A percentile compares a stretch with the other conserved stretches of the same genome.
phyloP scores from a whole-genome alignment of 2,888 invertebrate genomes.

The Lycia hirtaria region DNA sequence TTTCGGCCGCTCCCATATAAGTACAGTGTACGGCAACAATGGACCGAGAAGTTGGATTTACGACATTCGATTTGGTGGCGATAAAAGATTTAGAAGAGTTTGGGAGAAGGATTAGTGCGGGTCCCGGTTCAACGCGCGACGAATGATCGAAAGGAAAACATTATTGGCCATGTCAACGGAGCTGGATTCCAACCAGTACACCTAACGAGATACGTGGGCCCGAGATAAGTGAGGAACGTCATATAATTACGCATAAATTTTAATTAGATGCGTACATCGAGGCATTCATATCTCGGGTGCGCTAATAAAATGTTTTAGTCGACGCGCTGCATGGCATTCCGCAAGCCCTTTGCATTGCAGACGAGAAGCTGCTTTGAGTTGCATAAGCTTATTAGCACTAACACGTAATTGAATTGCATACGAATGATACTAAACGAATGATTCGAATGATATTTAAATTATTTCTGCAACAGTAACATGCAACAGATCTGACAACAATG shows the following conservation, averaged over 20 bases:
- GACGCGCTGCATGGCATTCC: constrained; percentile 42
- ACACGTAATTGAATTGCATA: constrained; percentile 20
- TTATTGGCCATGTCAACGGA: constrained; percentile 40
- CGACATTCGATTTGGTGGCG: constrained; percentile 81
- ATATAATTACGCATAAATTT: constrained; percentile 64
- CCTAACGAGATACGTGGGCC: constrained; percentile 47
- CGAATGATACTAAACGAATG: constrained; percentile 18
- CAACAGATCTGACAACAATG: constrained; percentile 6
- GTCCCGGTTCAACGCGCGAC: constrained; percentile 42
- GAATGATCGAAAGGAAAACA: constrained; percentile 39
- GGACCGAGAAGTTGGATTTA: constrained; percentile 74
- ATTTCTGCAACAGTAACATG: constrained; percentile 11
- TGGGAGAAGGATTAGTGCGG: constrained; percentile 55
- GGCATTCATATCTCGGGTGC: constrained; percentile 55
- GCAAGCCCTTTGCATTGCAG: constrained; percentile 30
- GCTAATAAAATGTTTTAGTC: constrained; percentile 52
- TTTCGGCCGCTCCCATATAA: constrained; percentile 82
- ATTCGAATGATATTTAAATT: too few species aligned
- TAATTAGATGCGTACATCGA: constrained; percentile 61
- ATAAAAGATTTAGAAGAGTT: constrained; percentile 73
- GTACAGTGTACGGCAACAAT: constrained; percentile 79
- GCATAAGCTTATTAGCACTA: constrained; percentile 35
- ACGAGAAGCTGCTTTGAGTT: constrained; percentile 28
- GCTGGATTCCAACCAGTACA: constrained; percentile 46
- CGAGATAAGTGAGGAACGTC: constrained; percentile 60